Evolutionary conservation across 2,888 invertebrate genomes (phyloP), one percentile per base, ranked within the genome.

Genomic region (Melanchra persicariae): DNA sequence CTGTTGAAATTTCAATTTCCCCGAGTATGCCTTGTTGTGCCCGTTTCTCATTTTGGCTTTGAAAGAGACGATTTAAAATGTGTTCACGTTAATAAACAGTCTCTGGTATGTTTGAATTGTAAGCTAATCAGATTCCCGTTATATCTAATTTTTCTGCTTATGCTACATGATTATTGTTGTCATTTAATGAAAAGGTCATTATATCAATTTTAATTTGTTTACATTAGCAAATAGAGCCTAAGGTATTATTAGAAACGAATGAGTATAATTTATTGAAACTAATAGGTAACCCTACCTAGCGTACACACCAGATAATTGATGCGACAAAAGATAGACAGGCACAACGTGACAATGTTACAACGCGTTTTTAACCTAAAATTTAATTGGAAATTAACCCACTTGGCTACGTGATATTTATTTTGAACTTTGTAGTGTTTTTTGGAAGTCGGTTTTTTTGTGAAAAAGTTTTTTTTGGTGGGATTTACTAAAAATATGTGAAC

Each of bases 371-470:
- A n/a, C n/a, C n/a, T n/a, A n/a, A n/a, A n/a, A n/a, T n/a, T n/a
- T n/a, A 47, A 9, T n/a, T 9, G n/a, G 17, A 65, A 60, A 61
- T 66, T 26, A 63, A 63, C 19, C 49, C n/a, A 51, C 22, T 51
- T 66, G 22, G 8, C 40, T 40, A 12, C 52, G 19, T 52, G 34
- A 66, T 22, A 63, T 63, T 51, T 67, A 63, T 51, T 30, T 51
- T 49, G n/a, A n/a, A n/a, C n/a, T n/a, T n/a, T n/a, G n/a, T n/a
- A n/a, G n/a, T n/a, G n/a, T n/a, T n/a, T n/a, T n/a, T n/a, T n/a
- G n/a, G n/a, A n/a, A n/a, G n/a, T n/a, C n/a, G n/a, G n/a, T n/a
- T n/a, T n/a, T n/a, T n/a, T n/a, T n/a, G n/a, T n/a, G n/a, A n/a
- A n/a, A n/a, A n/a, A n/a, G n/a, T n/a, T n/a, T n/a, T n/a, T n/a